These are phyloP conservation scores for Shinisaurus crocodilurus DNA, from an alignment of 2,113 vertebrate species.

Conservation along the genomic window DNA sequence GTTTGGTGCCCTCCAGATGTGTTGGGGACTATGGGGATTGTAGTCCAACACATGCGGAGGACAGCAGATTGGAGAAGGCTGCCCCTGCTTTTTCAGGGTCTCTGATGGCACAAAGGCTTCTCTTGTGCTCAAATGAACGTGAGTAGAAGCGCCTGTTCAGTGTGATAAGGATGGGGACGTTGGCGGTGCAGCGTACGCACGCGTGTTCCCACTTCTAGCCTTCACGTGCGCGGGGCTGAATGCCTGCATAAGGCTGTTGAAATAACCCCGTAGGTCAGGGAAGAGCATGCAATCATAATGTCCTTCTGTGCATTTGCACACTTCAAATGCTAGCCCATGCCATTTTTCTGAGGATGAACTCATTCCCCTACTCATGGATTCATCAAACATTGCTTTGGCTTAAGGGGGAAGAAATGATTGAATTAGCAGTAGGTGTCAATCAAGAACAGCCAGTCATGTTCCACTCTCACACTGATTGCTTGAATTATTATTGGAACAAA, in stretches of 20 bases:
- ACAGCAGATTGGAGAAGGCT: no score
- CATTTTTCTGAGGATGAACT: background rate
- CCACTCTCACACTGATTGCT: background rate
- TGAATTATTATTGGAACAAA: background rate
- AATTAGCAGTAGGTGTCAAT: background rate
- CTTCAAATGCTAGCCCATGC: background rate
- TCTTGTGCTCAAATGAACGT: no score
- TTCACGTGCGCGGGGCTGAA: no score
- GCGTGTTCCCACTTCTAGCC: no score
- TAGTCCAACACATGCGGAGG: no score
- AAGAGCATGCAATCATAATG: background rate
- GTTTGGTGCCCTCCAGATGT: no score
- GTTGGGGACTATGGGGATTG: no score
- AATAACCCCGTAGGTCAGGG: background rate
- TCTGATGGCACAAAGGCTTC: no score
- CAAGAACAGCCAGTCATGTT: background rate
- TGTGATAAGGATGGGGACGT: no score
- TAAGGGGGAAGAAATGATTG: background rate
- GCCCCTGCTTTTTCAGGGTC: no score
- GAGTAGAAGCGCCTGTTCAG: no score
- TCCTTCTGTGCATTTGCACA: background rate
- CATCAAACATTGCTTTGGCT: background rate
- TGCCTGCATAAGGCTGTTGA: background rate
- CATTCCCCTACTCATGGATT: background rate
- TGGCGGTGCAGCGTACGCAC: no score